Evolutionary conservation across 2,888 invertebrate genomes (phyloP), one percentile per base, ranked within the genome.

Genomic region (Melikaiella ostensackeni): DNA sequence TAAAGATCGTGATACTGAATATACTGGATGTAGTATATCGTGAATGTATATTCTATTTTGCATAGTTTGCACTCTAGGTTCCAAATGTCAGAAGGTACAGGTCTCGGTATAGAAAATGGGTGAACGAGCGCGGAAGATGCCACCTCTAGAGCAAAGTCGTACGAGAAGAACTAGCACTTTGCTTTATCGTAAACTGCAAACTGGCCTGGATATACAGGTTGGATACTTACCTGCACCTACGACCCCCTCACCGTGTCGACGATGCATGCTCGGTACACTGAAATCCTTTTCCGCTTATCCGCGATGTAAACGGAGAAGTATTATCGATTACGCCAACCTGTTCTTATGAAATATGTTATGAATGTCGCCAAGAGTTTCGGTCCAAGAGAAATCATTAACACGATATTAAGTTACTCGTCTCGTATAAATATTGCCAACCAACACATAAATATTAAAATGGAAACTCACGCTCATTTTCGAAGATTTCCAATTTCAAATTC

Each of bases 41-140:
- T 55, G 55, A 55, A 3, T 55, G 11, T 21, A 55, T 55, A 55
- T 55, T 9, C 35, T 63, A 35, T 63, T 63, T 63, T 63, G 21
- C 63, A 63, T 21, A 63, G 63, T 63, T 38, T 35, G 63, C 21
- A 38, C 35, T 63, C 33, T 19, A n/a, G 79, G 80, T 79, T 84
- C 86, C 84, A 86, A 86, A 86, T 86, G 86, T 86, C 86, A 86
- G 84, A 82, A 86, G 84, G 86, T 83, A 84, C 76, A 66, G 64
- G 77, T 77, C 76, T 63, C 27, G 75, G 75, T 74, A 42, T 16
- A 62, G 77, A 76, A 81, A 81, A 81, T 77, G 77, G 75, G 79
- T 75, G 75, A 77, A 74, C 77, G 76, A 30, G 75, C 73, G 81
- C 78, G 75, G 77, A 78, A 80, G 81, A 78, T 81, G 80, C 75